Evolutionary conservation across 2,797 vertebrate genomes (phyloP), one percentile per base, ranked within the genome.

Genomic region (Nothura maculosa): DNA sequence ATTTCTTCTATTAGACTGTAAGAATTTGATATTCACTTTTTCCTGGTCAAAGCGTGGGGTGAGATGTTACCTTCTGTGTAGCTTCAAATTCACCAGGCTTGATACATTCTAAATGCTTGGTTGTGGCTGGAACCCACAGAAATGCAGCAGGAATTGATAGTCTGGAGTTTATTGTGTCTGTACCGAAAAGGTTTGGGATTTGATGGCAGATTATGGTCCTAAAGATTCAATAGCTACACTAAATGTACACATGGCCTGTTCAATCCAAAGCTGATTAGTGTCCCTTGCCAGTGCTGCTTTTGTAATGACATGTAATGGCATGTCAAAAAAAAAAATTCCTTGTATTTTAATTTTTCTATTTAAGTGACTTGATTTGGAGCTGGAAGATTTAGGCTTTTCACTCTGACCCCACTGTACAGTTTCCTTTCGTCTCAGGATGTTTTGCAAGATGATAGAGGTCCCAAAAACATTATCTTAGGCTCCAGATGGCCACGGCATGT

Each of bases 231-330:
- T 27, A 16, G 40, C 24, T 48, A 27, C 28, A 10, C 12, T 34
- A 20, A 17, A 36, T 2, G 1, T 25, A 47, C 12, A 16, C 64
- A 11, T 1, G 1, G 27, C 24, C 36, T 69, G 17, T 34, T 63
- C 55, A n/a, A 75, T 22, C n/a, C 24, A 27, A 48, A 34, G n/a
- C 12, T 42, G 38, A 19, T 48, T 30, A 13, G 12, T 5, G 3
- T 36, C 54, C 15, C 1, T 54, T 60, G 21, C 1, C 0, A 22
- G 34, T 42, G 32, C 52, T 70, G 3, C 19, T 11, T 21, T 47
- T 48, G 4, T 30, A 55, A 28, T 10, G 19, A 61, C 21, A 43
- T 43, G 42, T 22, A 55, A 24, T 30, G 6, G 21, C 2, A 6
- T 15, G 13, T 36, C 18, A 47, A 17, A 42, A 40, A 40, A 20